phyloP scores from a whole-genome alignment of 2,113 vertebrate genomes.

The Spermophilus dauricus region DNA sequence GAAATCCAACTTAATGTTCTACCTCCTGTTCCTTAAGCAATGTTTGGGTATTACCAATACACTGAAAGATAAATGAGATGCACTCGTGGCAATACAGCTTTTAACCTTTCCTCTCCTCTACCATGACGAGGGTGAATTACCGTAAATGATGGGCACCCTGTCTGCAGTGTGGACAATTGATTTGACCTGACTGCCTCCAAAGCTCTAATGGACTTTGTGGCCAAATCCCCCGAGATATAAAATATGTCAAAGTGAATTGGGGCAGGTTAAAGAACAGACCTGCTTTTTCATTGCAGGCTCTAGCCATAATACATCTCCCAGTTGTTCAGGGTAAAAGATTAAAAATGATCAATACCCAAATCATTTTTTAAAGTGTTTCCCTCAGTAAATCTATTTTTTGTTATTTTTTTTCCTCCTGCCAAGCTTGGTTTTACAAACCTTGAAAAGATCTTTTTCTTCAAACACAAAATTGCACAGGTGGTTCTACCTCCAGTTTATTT shows the following conservation, averaged over 20 bases:
- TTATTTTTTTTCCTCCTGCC: constrained; percentile 63
- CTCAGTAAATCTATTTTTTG: constrained; percentile 83
- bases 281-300: constrained; percentile 83
- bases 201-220: constrained; percentile 92
- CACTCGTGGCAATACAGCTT: constrained; percentile 88
- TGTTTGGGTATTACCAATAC: constrained; percentile 87
- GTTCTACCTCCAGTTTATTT: constrained; percentile 24
- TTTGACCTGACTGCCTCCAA: constrained; percentile 92
- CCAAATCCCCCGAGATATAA: constrained; percentile 90
- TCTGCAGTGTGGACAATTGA: constrained; percentile 92
- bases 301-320: constrained; percentile 83
- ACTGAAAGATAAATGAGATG: constrained; percentile 90
- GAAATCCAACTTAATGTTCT: constrained; percentile 59
- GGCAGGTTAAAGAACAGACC: constrained; percentile 87
- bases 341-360: constrained; percentile 89
- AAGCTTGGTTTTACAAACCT: constrained; percentile 31
- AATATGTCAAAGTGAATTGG: constrained; percentile 89
- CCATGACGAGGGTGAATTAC: constrained; percentile 93
- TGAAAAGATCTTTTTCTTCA: background rate
- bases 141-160: constrained; percentile 94
- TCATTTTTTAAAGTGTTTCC: constrained; percentile 83
- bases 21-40: constrained; percentile 81
- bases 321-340: constrained; percentile 86
- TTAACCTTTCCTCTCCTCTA: constrained; percentile 95
- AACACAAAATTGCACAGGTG: background rate